These are phyloP conservation scores for Ranitomeya imitator DNA, from an alignment of 2,113 vertebrate species.

Conservation along the genomic window DNA sequence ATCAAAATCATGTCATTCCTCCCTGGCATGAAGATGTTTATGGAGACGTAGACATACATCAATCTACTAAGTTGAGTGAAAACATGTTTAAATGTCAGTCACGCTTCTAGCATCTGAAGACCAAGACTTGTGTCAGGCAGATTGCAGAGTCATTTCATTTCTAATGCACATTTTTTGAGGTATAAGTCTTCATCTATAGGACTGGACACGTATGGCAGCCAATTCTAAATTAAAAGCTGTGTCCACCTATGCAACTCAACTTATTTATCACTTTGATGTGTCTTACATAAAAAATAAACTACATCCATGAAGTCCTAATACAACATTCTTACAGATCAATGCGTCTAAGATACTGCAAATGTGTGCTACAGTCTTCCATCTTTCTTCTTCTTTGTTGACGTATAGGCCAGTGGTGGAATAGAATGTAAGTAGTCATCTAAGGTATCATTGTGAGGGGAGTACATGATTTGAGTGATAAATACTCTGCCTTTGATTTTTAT, in stretches of 20 bases:
- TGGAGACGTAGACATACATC: slow-evolving; percentile 4
- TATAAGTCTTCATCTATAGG: background rate
- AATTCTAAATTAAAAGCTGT: background rate
- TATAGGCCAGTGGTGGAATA: too few species aligned
- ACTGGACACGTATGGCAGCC: background rate
- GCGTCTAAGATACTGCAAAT: too few species aligned
- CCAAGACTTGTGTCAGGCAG: slow-evolving; percentile 22
- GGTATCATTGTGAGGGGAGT: too few species aligned
- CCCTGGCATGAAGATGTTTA: slow-evolving; percentile 13
- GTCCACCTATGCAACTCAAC: background rate
- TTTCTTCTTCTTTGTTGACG: too few species aligned
- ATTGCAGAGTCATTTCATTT: slow-evolving; percentile 2
- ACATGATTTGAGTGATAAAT: too few species aligned
- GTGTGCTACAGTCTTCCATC: too few species aligned
- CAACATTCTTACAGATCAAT: background rate
- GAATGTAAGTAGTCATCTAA: too few species aligned
- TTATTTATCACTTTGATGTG: background rate
- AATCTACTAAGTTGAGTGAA: slow-evolving; percentile 7
- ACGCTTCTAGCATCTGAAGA: slow-evolving; percentile 7
- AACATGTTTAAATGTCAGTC: background rate
- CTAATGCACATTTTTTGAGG: background rate
- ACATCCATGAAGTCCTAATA: too few species aligned
- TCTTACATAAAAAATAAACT: background rate
- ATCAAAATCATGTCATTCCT: slow-evolving; percentile 21
- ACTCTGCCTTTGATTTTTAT: too few species aligned